Percentiles rank a stretch among this genome's conserved stretches.
Conservation (phyloP, 2,888 invertebrate species). For the Drosophila greeni region DNA sequence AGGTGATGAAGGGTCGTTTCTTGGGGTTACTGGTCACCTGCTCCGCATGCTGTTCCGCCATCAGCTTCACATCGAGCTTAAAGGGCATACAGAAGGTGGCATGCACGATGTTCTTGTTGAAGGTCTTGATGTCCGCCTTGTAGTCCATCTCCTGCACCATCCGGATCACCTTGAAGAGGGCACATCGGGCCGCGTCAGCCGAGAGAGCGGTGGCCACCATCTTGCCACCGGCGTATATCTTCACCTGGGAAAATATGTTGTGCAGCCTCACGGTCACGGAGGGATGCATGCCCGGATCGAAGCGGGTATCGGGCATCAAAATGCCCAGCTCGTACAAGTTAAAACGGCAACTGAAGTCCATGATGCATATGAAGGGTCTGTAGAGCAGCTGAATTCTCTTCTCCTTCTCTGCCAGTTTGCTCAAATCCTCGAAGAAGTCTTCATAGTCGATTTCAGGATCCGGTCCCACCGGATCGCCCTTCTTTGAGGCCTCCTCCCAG, state of each 20-base stretch:
- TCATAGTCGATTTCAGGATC: conserved; percentile 49
- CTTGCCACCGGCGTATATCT: conserved; percentile 45
- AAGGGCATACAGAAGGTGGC: conserved; percentile 61
- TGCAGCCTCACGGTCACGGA: conserved; percentile 37
- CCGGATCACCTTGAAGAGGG: conserved; percentile 42
- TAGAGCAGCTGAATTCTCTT: conserved; percentile 50
- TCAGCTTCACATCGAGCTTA: conserved; percentile 46
- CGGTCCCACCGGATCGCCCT: conserved; percentile 8
- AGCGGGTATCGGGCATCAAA: conserved; percentile 46
- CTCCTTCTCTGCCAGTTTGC: conserved; percentile 37
- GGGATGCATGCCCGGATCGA: conserved; percentile 54
- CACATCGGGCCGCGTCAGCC: conserved; percentile 38
- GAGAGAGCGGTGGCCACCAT: conserved; percentile 41
- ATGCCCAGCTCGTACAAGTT: conserved; percentile 51
- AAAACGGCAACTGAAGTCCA: conserved; percentile 50
- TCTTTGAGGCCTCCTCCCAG: conserved; percentile 8
- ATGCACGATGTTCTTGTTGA: conserved; percentile 48
- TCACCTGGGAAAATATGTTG: conserved; percentile 40
- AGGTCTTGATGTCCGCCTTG: conserved; percentile 40
- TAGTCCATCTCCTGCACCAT: conserved; percentile 52
- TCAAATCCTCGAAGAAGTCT: conserved; percentile 45
- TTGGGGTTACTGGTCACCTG: conserved; percentile 32
- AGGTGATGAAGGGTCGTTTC: conserved; percentile 53
- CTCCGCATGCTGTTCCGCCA: conserved; percentile 33
- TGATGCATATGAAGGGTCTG: conserved; percentile 53